A percentile compares a stretch with the other conserved stretches of the same genome.
Evolutionary conservation across 1,140 invertebrate genomes (phyloP).

Genomic region (Teleogryllus occipitalis): DNA sequence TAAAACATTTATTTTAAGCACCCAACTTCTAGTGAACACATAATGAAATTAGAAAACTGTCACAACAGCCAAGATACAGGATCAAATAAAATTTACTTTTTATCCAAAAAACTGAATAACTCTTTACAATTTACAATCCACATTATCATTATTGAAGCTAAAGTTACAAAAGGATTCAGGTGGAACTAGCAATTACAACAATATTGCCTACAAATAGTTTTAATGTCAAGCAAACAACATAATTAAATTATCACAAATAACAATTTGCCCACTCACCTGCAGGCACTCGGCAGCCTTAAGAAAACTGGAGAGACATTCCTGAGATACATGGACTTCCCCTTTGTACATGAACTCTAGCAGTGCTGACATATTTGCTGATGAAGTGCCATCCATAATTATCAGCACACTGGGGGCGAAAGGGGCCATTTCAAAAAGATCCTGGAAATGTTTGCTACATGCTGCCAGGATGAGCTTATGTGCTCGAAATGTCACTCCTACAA

Average conservation of each 20-base stretch:
- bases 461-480: slow-evolving; percentile 85
- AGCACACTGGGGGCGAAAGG: slow-evolving; percentile 70
- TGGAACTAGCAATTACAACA: too few species aligned
- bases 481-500: slow-evolving; percentile 78
- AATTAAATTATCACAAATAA: too few species aligned
- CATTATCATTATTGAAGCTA: too few species aligned
- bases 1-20: neutral
- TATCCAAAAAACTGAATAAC: too few species aligned
- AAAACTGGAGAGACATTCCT: slow-evolving; percentile 79
- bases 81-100: too few species aligned
- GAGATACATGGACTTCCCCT: slow-evolving; percentile 82
- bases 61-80: too few species aligned
- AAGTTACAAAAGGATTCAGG: too few species aligned
- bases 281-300: slow-evolving; percentile 83
- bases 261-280: slow-evolving; percentile 46
- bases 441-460: slow-evolving; percentile 89
- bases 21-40: too few species aligned
- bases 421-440: slow-evolving; percentile 82
- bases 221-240: too few species aligned
- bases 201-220: too few species aligned
- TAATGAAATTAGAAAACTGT: too few species aligned
- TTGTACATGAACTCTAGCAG: slow-evolving; percentile 90
- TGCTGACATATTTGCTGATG: slow-evolving; percentile 78
- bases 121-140: too few species aligned
- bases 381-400: slow-evolving; percentile 80